Percentiles rank a stretch among this genome's conserved stretches.
Conservation (phyloP, 2,113 vertebrate genomes). For the Hydrolagus affinis region DNA sequence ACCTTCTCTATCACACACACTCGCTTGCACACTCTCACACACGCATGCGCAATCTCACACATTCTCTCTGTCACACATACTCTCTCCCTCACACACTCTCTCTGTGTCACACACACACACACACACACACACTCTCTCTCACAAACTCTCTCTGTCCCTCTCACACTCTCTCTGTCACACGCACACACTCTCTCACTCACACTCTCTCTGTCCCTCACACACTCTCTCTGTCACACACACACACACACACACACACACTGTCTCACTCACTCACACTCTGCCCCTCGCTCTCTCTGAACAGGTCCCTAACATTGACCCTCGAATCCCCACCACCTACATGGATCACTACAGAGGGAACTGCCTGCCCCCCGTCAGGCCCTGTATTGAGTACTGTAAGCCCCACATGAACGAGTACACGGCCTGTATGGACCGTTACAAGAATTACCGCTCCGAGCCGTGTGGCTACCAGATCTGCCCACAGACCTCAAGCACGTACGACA, state of each 20-base stretch:
- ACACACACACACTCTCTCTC: too few relatives aligned
- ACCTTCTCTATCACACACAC: too few relatives aligned
- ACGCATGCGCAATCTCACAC: too few relatives aligned
- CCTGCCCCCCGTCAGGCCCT: background rate
- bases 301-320: background rate
- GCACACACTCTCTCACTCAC: too few relatives aligned
- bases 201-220: background rate
- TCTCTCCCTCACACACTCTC: too few relatives aligned
- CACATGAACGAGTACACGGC: slow-evolving; percentile 6
- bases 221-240: too few relatives aligned
- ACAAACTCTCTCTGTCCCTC: too few relatives aligned
- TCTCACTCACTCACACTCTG: background rate
- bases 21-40: too few relatives aligned
- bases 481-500: slow-evolving; percentile 2
- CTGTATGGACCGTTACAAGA: slow-evolving; percentile 19
- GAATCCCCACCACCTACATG: slow-evolving; percentile 28
- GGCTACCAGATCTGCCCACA: slow-evolving; percentile 28
- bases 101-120: too few relatives aligned
- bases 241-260: background rate
- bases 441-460: background rate
- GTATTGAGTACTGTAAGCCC: background rate
- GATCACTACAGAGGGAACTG: slow-evolving; percentile 18
- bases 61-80: too few relatives aligned
- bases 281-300: background rate
- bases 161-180: too few relatives aligned